Evolutionary conservation across 1,140 invertebrate species (phyloP), one percentile per base, ranked within the genome.

Genomic region (Eulimnadia texana): DNA sequence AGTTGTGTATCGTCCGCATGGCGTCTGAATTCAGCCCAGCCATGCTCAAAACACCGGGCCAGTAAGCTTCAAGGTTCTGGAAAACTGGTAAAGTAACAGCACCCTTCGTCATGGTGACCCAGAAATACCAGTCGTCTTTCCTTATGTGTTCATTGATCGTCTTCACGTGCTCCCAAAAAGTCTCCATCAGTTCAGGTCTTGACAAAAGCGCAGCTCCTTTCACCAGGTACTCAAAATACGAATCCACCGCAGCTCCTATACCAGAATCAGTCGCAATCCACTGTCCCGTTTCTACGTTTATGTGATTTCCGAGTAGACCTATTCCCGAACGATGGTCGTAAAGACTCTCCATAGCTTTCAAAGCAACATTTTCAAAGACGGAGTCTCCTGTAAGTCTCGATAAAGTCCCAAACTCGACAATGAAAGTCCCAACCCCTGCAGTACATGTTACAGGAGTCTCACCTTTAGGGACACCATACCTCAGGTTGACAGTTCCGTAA

Each of bases 391-490:
- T 99, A 1, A 99, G 78, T 56, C 93, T 78, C 64, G 91, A 94
- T 0, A 99, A 73, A 0, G 93, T 86, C 3, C 93, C 94, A 80
- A 99, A 99, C 76, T 99, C 97, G 1, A 99, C 74, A 42, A 99
- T 82, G 72, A 95, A 98, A 1, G 97, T 99, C 19, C 93, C 95
- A 53, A 98, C 91, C 11, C 95, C 93, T 28, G 96, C 96, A 3
- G 94, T 98, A 72, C 96, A 99, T 0, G 95, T 98, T 2, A 99
- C 82, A 56, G 88, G 86, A 6, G 96, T 99, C 76, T 99, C 96
- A 16, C 88, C 90, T 57, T 81, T 79, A 2, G 96, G 95, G 2
- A 99, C 90, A 2, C 96, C 96, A 72, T 91, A 80, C 55, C 84
- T 80, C 10, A 98, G 72, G 73, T 97, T 97, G 0, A 92, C 92